Conservation (phyloP, 2,113 vertebrate genomes). For the Sclerurus mexicanus region DNA sequence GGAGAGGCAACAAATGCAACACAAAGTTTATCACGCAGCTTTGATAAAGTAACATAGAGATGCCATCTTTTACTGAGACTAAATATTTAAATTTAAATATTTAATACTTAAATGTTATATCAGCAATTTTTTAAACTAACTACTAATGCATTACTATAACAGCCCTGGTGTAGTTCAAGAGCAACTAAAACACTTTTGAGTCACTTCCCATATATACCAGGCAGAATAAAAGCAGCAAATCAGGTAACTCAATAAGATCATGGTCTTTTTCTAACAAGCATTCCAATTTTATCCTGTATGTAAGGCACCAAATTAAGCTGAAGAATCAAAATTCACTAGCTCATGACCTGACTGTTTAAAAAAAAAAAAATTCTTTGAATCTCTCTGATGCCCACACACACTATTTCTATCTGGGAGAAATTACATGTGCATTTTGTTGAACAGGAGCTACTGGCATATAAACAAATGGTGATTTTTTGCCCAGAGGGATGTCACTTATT, state of each 20-base stretch:
- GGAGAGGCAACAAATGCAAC: slow-evolving; percentile 25
- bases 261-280: not conserved
- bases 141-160: not conserved
- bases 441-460: not conserved
- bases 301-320: not conserved
- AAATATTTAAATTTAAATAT: not conserved
- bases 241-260: not conserved
- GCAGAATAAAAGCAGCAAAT: not conserved
- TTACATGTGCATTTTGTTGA: not conserved
- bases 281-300: not conserved
- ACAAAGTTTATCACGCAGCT: not conserved
- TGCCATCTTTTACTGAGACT: not conserved
- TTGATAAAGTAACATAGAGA: not conserved
- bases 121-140: not conserved
- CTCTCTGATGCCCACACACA: not conserved
- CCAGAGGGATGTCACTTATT: not conserved
- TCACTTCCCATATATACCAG: not conserved
- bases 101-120: not conserved
- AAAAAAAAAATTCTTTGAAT: not conserved
- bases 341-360: not conserved
- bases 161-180: not conserved
- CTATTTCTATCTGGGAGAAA: not conserved
- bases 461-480: not conserved
- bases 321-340: not conserved
- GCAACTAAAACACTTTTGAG: not conserved